Evolutionary conservation across 1,140 invertebrate species (phyloP), one percentile per base, ranked within the genome.

Genomic region (Drosophila melanogaster): DNA sequence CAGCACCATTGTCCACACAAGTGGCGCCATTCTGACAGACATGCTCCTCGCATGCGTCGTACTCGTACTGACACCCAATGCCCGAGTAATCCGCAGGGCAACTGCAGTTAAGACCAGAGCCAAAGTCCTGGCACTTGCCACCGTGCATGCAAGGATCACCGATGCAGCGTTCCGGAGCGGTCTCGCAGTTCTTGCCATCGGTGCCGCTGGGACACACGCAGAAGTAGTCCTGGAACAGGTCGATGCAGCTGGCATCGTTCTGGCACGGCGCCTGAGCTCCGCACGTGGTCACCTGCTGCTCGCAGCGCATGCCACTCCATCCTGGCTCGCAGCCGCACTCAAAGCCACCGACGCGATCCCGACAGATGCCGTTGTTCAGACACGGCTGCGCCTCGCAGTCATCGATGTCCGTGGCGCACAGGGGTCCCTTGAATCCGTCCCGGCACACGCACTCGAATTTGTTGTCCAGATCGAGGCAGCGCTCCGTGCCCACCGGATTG

Each of bases 141-240:
- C 96, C 96, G 79, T 99, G 97, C 96, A 98, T 98, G 90, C 98
- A 99, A 7, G 98, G 98, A 86, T 97, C 97, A 2, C 98, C 98
- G 70, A 99, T 97, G 86, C 98, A 99, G 54, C 98, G 94, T 92
- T 99, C 97, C 17, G 98, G 98, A 0, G 98, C 97, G 1, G 97
- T 98, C 93, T 99, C 97, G 92, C 98, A 99, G 85, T 97, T 96
- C 93, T 98, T 98, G 12, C 97, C 97, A 91, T 98, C 97, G 3
- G 97, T 98, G 81, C 97, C 97, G 62, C 96, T 97, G 44, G 97
- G 97, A 84, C 97, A 98, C n/a, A 98, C 98, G 90, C 98, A 99
- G 95, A 99, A 99, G 92, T 96, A 99, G 86, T 99, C 98, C 93
- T 97, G 95, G 95, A 98, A 98, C 3, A 99, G 93, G 90, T 98